Base-by-base conservation (phyloP, 2,113 vertebrate genomes). In the Gila orcuttii region DNA sequence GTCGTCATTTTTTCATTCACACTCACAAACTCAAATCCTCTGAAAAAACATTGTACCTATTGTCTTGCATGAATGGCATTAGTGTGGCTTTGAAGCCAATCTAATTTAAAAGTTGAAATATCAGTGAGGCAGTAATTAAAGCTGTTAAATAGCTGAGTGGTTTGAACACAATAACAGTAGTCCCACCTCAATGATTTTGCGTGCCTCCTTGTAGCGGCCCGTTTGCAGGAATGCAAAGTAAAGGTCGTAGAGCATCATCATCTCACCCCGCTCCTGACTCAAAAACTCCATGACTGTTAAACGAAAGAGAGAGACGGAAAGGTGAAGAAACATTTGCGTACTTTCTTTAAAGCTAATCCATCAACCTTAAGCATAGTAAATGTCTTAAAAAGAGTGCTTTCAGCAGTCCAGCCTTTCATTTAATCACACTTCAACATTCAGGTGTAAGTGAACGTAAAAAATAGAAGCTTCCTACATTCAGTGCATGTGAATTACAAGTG, bases 141-240 rank as follows among this genome's bases (percentile, higher is more conserved):
- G 91, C 85, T 90, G 45, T 92, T 94, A 95, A 94, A 94, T 86
- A 93, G 93, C 92, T 90, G 86, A 89, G 93, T 4, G 15, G 93
- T 93, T 92, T 92, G 71, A 93, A 86, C 74, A 92, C 59, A 90
- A 79, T 23, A 90, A 88, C 90, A 90, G 91, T 89, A 90, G 90
- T 78, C 95, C 90, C 90, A 99, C 98, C 97, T 99, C 97, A n/a
- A 97, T 94, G 94, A 99, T 95, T 93, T 97, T 99, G 88, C 95
- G 96, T 89, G 98, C 98, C 91, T 99, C 98, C 76, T 92, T 96
- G 95, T 97, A 96, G 91, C 96, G 98, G 83, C 95, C 96, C 0
- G 96, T 96, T 90, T 96, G 93, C 87, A 99, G 91, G 93, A 99
- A 99, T 28, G 96, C 97, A 3, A 99, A 99, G 95, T 96, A 96